A percentile compares a stretch with the other conserved stretches of the same genome.
phyloP scores from a whole-genome alignment of 2,888 invertebrate genomes.

The Diadromus collaris region DNA sequence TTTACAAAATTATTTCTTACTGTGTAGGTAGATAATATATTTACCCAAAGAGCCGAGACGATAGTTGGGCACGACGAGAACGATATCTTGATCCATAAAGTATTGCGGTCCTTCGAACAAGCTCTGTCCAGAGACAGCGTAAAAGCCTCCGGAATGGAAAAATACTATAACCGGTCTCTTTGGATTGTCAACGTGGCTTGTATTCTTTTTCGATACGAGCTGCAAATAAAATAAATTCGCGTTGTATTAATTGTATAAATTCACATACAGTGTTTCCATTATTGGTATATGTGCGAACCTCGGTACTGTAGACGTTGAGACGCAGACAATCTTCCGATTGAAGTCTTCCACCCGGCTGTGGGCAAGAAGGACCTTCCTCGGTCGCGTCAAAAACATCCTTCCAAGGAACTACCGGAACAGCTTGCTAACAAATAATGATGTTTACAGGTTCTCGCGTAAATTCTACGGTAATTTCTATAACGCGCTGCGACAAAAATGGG shows the following conservation, averaged over 20 bases:
- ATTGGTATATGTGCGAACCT: conserved; percentile 69
- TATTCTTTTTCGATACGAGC: neutral
- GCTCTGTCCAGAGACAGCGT: conserved; percentile 3
- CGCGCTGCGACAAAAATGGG: neutral
- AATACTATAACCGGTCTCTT: conserved; percentile 77
- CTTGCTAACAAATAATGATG: conserved; percentile 78
- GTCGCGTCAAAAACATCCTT: conserved; percentile 81
- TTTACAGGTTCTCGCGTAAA: neutral
- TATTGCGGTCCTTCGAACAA: conserved; percentile 82
- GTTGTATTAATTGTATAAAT: too few relatives aligned
- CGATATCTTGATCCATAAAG: conserved; percentile 84
- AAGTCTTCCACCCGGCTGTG: conserved; percentile 76
- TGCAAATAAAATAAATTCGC: neutral
- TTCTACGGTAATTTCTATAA: neutral
- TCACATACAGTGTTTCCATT: neutral
- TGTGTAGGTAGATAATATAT: neutral
- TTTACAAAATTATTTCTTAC: too few relatives aligned
- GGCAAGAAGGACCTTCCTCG: conserved; percentile 83
- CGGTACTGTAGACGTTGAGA: conserved; percentile 83
- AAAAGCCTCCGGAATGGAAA: conserved; percentile 83
- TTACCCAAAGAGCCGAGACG: conserved; percentile 82
- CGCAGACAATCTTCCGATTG: conserved; percentile 84
- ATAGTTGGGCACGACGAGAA: conserved; percentile 86
- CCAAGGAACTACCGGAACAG: conserved; percentile 81
- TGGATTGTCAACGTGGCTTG: neutral